Conservation (phyloP, 2,888 invertebrate genomes). For the Aphodius granarius region DNA sequence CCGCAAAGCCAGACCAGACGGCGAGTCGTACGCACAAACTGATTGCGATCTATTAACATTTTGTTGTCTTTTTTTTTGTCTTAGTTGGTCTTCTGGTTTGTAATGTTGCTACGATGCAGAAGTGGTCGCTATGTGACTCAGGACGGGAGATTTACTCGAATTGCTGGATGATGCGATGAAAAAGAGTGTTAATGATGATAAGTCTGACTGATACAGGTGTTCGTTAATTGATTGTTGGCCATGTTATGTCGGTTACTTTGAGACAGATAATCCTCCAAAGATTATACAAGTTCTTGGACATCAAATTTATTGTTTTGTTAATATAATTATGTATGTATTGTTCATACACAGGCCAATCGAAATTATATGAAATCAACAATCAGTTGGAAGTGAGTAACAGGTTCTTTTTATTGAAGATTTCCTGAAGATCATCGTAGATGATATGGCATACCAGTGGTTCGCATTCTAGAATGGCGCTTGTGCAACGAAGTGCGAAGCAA, state of each 20-base stretch:
- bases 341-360: too few species aligned
- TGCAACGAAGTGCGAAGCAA: background rate
- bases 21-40: background rate
- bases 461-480: background rate
- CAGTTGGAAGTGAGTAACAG: too few species aligned
- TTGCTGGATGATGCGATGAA: background rate
- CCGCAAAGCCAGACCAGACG: background rate
- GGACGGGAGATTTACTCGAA: background rate
- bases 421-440: background rate
- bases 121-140: background rate
- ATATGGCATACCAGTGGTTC: background rate
- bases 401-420: too few species aligned
- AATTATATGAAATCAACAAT: too few species aligned
- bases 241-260: too few species aligned
- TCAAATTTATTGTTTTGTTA: too few species aligned
- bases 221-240: too few species aligned
- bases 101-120: background rate
- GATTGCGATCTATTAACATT: background rate
- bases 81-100: background rate
- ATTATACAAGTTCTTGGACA: too few species aligned
- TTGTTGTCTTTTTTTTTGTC: background rate
- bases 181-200: background rate
- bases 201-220: background rate
- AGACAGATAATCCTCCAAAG: too few species aligned
- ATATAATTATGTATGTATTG: too few species aligned